These are phyloP conservation scores for Neoitamus cyanurus DNA, from an alignment of 2,888 invertebrate species.

Conservation along the genomic window DNA sequence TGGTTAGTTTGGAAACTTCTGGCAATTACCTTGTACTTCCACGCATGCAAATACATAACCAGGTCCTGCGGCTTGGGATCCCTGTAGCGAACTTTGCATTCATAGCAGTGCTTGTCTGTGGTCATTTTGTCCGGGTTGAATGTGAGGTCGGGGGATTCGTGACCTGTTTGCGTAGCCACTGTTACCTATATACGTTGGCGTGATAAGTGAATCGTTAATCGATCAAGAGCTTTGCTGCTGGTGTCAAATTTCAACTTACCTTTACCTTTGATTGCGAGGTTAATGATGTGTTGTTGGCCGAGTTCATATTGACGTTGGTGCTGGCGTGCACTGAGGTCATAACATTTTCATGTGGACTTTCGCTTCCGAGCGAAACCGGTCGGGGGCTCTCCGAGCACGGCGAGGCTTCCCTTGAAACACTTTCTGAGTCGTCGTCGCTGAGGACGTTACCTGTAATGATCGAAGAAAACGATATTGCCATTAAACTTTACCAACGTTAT, in stretches of 20 bases:
- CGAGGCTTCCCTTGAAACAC: conserved; percentile 77
- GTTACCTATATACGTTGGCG: conserved; percentile 10
- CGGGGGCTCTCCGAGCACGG: conserved; percentile 75
- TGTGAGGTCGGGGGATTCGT: conserved; percentile 75
- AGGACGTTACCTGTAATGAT: conserved; percentile 56
- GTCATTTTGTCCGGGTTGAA: conserved; percentile 79
- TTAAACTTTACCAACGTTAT: neutral
- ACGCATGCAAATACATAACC: conserved; percentile 96
- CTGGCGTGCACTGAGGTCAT: conserved; percentile 61
- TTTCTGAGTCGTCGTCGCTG: conserved; percentile 75
- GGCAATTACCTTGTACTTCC: conserved; percentile 82
- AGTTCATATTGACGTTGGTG: conserved; percentile 25
- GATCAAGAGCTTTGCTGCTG: neutral
- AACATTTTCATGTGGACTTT: conserved; percentile 64
- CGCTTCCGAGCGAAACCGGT: conserved; percentile 55
- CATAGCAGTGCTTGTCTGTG: conserved; percentile 88
- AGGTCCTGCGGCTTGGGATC: conserved; percentile 93
- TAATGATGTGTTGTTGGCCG: conserved; percentile 40
- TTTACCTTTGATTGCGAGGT: conserved; percentile 48
- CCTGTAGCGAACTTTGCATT: conserved; percentile 90
- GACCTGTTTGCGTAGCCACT: conserved; percentile 88
- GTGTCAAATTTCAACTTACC: conserved; percentile 36
- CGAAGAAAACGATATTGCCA: neutral
- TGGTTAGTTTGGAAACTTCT: conserved; percentile 27
- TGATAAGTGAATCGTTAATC: conserved; percentile 7